Conservation (phyloP, 1,140 invertebrate genomes). For the Diachasmimorpha longicaudata region DNA sequence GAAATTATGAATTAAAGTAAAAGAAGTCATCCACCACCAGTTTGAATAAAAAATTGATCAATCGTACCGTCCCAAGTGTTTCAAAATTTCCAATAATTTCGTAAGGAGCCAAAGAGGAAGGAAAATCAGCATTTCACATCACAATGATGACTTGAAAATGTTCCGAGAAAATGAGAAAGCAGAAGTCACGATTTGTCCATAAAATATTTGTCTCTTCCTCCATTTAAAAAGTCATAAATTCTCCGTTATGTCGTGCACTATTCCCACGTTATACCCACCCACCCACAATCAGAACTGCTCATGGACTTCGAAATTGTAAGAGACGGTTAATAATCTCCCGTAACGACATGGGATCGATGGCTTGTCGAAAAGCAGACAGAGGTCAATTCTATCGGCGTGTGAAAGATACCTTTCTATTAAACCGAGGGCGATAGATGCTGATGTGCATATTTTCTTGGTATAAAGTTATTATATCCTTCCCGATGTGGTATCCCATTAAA, state of each 20-base stretch:
- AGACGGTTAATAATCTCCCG: conserved; percentile 11
- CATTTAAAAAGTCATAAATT: background rate
- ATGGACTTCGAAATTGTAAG: background rate
- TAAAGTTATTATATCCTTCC: background rate
- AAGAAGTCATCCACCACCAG: too few relatives aligned
- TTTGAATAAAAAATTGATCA: too few relatives aligned
- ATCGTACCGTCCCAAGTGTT: too few relatives aligned
- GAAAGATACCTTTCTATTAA: background rate
- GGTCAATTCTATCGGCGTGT: background rate
- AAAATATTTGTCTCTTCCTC: background rate
- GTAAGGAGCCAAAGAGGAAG: too few relatives aligned
- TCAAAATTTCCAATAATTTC: too few relatives aligned
- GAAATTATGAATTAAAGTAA: too few relatives aligned
- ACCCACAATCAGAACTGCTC: background rate
- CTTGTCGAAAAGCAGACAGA: conserved; percentile 3
- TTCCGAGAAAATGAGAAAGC: background rate
- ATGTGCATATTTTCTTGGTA: background rate
- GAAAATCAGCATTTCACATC: too few relatives aligned
- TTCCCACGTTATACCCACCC: conserved; percentile 16
- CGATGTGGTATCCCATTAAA: background rate
- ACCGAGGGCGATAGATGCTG: background rate
- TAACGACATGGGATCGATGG: background rate
- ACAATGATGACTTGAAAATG: background rate
- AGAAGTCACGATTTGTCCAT: background rate
- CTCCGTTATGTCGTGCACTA: background rate